Evolutionary conservation across 2,113 vertebrate species (phyloP), one percentile per base, ranked within the genome.

Genomic region (Chamaetylas fuelleborni): DNA sequence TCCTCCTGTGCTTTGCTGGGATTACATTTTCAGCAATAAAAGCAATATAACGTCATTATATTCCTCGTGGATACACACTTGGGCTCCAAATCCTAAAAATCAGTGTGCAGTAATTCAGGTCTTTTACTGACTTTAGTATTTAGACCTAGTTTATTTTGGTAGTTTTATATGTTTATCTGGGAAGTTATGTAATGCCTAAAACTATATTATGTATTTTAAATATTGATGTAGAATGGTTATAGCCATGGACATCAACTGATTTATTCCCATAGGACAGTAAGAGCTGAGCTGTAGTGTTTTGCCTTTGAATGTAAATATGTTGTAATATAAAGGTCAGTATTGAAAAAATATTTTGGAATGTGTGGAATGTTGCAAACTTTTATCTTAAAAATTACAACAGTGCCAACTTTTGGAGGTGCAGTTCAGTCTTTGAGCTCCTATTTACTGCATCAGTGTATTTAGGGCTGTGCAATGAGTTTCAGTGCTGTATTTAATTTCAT

Each of bases 21-120:
- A 98, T 98, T 98, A 98, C 98, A 98, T 98, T 98, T 98, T 97
- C 97, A 96, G 97, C 97, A 98, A 98, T 98, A 98, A 98, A 98
- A 98, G 98, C 98, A 98, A 97, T 98, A 97, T 98, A 98, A 98
- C 98, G 97, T 98, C 98, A 98, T 98, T 98, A 98, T 98, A 97
- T 96, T 98, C 96, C 96, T 98, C 93, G 50, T 96, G 96, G 97
- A 97, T 97, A 96, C 90, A 97, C 95, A 97, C 94, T 97, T 98
- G 96, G 93, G 77, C 92, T 98, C 93, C 96, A 95, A 96, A 97
- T 95, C 79, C 97, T 97, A 96, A 98, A 51, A 97, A 96, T 96
- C 97, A 96, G 53, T 93, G 56, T 96, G 90, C 95, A 96, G 95
- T 98, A 97, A 97, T 98, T 97, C 92, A 89, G 82, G 86, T 83